A percentile compares a stretch with the other conserved stretches of the same genome.
Conservation (phyloP, 2,888 invertebrate species). For the Eilema depressum region DNA sequence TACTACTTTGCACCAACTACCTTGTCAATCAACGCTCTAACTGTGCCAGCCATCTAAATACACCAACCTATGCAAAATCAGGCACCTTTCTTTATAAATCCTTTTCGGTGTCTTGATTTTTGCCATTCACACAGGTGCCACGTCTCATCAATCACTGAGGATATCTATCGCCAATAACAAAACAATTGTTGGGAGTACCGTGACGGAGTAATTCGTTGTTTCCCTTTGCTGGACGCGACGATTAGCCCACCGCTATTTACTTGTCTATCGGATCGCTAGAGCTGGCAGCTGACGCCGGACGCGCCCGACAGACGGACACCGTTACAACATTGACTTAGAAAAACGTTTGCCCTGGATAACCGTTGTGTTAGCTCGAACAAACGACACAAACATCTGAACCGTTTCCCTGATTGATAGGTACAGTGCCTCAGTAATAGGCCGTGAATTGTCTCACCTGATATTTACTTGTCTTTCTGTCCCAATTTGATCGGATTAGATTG, state of each 20-base stretch:
- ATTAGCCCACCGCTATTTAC: slow-evolving; percentile 85
- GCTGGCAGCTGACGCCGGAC: slow-evolving; percentile 85
- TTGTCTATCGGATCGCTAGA: slow-evolving; percentile 80
- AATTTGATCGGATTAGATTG: slow-evolving; percentile 53
- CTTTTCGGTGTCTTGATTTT: slow-evolving; percentile 31
- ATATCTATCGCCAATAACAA: slow-evolving; percentile 77
- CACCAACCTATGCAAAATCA: slow-evolving; percentile 34
- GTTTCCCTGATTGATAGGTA: slow-evolving; percentile 65
- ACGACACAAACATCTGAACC: slow-evolving; percentile 67
- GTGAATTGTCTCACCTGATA: slow-evolving; percentile 63
- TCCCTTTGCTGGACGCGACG: slow-evolving; percentile 84
- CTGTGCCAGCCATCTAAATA: slow-evolving; percentile 46
- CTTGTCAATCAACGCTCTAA: slow-evolving; percentile 63
- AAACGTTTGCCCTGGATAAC: slow-evolving; percentile 81
- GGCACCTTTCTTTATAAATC: slow-evolving; percentile 17
- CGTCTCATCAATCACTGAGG: slow-evolving; percentile 60
- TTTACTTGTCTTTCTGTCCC: slow-evolving; percentile 55
- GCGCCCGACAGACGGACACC: slow-evolving; percentile 82
- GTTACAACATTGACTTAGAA: slow-evolving; percentile 85
- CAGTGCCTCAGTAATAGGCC: slow-evolving; percentile 58
- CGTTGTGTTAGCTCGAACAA: slow-evolving; percentile 64
- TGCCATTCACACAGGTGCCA: slow-evolving; percentile 59
- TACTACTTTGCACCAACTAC: slow-evolving; percentile 65
- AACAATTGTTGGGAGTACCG: slow-evolving; percentile 80
- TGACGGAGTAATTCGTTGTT: slow-evolving; percentile 85